These are phyloP conservation scores for Boloria euphrosyne DNA, from an alignment of 2,888 invertebrate species.

Conservation along the genomic window DNA sequence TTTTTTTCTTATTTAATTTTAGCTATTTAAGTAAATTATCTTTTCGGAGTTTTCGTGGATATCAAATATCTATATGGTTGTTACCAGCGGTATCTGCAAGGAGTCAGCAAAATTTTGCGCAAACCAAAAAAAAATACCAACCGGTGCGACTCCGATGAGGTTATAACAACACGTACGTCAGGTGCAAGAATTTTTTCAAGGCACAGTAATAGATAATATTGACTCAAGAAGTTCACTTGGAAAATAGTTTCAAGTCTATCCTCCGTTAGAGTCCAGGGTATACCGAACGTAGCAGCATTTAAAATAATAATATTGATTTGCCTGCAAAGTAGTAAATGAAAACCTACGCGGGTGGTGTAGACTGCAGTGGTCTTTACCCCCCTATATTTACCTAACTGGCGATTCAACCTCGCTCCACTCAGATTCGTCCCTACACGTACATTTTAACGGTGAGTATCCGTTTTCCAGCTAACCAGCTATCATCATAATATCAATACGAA, in stretches of 20 bases:
- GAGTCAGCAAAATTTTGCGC: not conserved
- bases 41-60: too few species aligned
- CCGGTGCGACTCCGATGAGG: conserved; percentile 95
- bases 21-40: too few species aligned
- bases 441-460: too few species aligned
- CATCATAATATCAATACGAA: too few species aligned
- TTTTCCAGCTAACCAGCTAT: too few species aligned
- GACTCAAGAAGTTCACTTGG: conserved; percentile 93
- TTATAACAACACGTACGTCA: conserved; percentile 89
- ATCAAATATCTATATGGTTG: too few species aligned
- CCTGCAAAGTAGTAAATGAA: conserved; percentile 60
- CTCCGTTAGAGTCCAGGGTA: conserved; percentile 87
- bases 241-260: conserved; percentile 91
- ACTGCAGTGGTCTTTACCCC: too few species aligned
- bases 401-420: too few species aligned
- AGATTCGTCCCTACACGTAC: too few species aligned
- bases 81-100: too few species aligned
- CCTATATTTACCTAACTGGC: too few species aligned
- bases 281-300: conserved; percentile 91
- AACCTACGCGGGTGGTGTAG: not conserved
- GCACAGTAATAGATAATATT: conserved; percentile 88
- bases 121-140: conserved; percentile 51
- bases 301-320: conserved; percentile 88
- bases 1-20: too few species aligned
- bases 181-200: conserved; percentile 86